These are phyloP conservation scores for Pogonomyrmex barbatus DNA, from an alignment of 1,140 invertebrate species.

Conservation along the genomic window DNA sequence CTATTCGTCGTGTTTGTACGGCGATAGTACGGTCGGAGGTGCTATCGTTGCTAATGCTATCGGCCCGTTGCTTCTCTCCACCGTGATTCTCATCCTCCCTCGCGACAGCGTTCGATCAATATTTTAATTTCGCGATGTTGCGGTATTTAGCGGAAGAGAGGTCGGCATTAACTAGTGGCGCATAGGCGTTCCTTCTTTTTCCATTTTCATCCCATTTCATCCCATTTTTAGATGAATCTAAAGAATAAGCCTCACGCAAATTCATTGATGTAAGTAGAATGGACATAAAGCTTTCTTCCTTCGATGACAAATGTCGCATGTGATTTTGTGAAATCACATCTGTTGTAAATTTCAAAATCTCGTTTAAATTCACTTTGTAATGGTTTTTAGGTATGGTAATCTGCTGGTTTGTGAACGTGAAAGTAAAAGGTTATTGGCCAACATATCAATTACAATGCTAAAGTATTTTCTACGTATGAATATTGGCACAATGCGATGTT, in stretches of 20 bases:
- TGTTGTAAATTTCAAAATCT: neutral
- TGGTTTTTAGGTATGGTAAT: neutral
- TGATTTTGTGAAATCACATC: neutral
- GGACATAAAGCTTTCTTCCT: neutral
- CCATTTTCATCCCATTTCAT: conserved; percentile 8
- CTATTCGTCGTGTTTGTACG: neutral
- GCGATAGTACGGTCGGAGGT: conserved; percentile 23
- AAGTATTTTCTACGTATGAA: neutral
- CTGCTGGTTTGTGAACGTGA: neutral
- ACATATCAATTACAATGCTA: neutral
- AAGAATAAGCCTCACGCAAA: conserved; percentile 6
- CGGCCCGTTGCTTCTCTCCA: conserved; percentile 73
- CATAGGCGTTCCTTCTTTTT: conserved; percentile 27
- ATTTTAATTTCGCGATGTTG: conserved; percentile 86
- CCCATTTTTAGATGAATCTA: neutral
- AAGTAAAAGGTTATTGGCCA: conserved; percentile 14
- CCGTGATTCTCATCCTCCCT: conserved; percentile 83
- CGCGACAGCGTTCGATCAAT: conserved; percentile 83
- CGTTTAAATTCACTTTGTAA: neutral
- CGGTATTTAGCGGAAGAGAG: conserved; percentile 84
- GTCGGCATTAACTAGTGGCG: conserved; percentile 52
- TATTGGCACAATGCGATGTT: conserved; percentile 25
- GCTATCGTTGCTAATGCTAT: conserved; percentile 36
- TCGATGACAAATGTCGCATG: neutral
- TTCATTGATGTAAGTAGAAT: neutral